These are phyloP conservation scores for Propithecus deckenii DNA, from an alignment of 2,797 vertebrate genomes.

Conservation along the genomic window DNA sequence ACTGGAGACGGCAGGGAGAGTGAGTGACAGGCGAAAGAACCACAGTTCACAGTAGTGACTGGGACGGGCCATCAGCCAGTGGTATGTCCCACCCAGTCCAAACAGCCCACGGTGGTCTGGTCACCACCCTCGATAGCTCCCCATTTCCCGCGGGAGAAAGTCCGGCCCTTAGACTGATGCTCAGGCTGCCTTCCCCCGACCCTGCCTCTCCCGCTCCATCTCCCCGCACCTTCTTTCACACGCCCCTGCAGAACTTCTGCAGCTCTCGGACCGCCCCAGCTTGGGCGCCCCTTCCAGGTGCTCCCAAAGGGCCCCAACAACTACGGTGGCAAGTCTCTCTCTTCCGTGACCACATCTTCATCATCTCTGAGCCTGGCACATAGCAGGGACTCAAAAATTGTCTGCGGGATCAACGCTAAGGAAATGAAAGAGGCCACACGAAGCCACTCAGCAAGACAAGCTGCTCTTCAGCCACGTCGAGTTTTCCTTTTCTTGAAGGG, in stretches of 20 bases:
- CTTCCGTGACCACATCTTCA: background rate
- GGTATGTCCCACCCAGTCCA: fast-evolving
- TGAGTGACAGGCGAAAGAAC: fast-evolving
- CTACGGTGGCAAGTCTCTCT: background rate
- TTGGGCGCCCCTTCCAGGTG: background rate
- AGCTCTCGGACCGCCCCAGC: background rate
- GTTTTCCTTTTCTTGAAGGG: background rate
- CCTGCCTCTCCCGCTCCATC: background rate
- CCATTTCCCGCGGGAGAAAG: background rate
- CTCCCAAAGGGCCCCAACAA: background rate
- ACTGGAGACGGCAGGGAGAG: fast-evolving
- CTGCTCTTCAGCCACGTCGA: background rate
- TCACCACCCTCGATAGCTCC: background rate
- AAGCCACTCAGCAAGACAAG: background rate
- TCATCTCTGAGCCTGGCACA: background rate
- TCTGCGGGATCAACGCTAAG: background rate
- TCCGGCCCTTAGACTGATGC: background rate
- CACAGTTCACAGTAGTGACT: fast-evolving
- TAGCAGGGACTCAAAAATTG: background rate
- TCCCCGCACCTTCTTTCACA: background rate
- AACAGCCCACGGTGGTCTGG: background rate
- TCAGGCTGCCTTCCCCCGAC: background rate
- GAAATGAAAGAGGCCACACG: background rate
- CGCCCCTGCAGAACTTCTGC: background rate
- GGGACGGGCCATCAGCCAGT: fast-evolving